Conservation (phyloP, 2,113 vertebrate genomes). For the Gnathonemus longibarbis region DNA sequence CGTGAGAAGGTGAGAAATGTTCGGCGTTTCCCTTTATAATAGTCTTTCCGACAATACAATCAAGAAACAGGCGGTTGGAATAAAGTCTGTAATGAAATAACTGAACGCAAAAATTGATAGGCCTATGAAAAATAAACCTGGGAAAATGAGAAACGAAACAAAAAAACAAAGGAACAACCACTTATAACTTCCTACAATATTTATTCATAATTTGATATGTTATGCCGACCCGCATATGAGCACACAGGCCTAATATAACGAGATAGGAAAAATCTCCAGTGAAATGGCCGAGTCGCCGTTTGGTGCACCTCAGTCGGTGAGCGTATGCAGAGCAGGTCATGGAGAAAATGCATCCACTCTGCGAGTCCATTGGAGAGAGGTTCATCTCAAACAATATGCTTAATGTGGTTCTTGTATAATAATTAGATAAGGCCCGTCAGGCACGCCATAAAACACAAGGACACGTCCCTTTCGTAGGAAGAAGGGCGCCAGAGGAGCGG, state of each 20-base stretch:
- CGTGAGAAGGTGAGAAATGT: background rate
- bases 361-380: background rate
- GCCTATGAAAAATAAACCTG: background rate
- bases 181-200: background rate
- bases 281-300: background rate
- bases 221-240: background rate
- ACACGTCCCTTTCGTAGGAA: background rate
- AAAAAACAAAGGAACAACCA: background rate
- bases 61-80: conserved; percentile 1
- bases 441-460: background rate
- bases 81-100: background rate
- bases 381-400: background rate
- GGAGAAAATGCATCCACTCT: background rate
- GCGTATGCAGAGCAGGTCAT: background rate
- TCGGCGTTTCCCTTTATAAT: background rate
- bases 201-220: background rate
- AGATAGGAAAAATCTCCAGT: background rate
- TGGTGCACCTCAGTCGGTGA: background rate
- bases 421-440: background rate
- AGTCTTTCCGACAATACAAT: background rate
- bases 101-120: background rate
- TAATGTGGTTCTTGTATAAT: background rate
- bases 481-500: background rate
- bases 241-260: background rate
- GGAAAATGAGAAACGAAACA: background rate